Conservation (phyloP, 2,797 vertebrate genomes). For the Diglossa cyanea region DNA sequence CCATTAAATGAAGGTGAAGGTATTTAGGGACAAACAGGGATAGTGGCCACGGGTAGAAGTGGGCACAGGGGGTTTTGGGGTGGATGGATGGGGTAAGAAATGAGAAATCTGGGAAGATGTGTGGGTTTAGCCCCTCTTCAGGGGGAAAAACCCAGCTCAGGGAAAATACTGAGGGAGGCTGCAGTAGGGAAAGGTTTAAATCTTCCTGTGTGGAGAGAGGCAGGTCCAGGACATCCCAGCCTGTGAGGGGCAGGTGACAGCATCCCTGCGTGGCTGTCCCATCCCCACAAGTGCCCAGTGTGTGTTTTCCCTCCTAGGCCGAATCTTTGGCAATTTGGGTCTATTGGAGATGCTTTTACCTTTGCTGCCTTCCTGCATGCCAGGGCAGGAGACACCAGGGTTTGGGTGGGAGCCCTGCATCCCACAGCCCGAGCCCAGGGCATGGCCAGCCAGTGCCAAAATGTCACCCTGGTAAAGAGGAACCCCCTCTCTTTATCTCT, state of each 20-base stretch:
- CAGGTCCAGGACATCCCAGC: accelerated
- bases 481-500: background rate
- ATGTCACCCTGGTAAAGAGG: background rate
- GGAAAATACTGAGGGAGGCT: background rate
- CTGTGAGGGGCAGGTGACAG: background rate
- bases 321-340: background rate
- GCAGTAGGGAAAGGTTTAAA: background rate
- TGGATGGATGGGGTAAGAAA: background rate
- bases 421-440: background rate
- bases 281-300: background rate
- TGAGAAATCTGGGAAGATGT: background rate
- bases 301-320: background rate
- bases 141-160: background rate
- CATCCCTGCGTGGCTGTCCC: background rate
- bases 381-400: background rate
- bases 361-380: background rate
- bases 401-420: background rate
- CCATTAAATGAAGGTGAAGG: background rate
- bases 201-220: accelerated
- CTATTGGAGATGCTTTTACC: background rate
- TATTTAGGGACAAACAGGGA: background rate
- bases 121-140: background rate
- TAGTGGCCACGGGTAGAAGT: background rate
- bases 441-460: accelerated
- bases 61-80: background rate